Base-by-base conservation (phyloP, 2,797 vertebrate species). In the Clarias laeviceps region DNA sequence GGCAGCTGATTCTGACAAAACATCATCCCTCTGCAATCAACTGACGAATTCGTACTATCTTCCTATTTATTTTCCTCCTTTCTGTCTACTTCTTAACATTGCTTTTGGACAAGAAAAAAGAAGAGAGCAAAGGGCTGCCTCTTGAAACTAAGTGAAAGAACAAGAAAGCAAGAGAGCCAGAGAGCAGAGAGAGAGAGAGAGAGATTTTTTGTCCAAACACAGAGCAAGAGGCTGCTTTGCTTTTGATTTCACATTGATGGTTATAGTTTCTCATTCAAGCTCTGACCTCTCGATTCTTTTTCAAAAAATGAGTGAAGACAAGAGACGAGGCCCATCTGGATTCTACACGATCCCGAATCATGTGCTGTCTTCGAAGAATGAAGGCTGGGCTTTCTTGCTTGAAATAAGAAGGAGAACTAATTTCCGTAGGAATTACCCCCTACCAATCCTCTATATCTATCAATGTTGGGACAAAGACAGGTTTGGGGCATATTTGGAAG, bases 381-480 rank as follows among this genome's bases (percentile, higher is more conserved):
- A 92, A 92, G 91, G 94, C 92, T 95, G 92, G 93, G 90, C 93
- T 87, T 93, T 94, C 92, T 93, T 93, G 92, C 94, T 95, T 94
- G 92, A 94, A 95, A 95, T 87, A 91, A 91, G 89, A 85, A 90
- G 91, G 90, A 91, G 50, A 91, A 93, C 32, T 76, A 8, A 94
- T 93, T 94, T 94, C 93, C 91, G 88, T 82, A 93, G 93, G 91
- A 94, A 93, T 91, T 90, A 89, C 93, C 90, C 91, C 93, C 92
- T 62, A 40, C 57, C 62, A 12, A 37, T 32, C 32, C 22, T 62
- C 34, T 40, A 40, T 24, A 78, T 17, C 56, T 61, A 37, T 24
- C 12, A 78, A 78, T 37, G 57, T 37, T 14, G 5, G 56, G 56
- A 29, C 18, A 77, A 77, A 59, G 20, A 29, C 12, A 54, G 57